Conservation (phyloP, 2,113 vertebrate species). For the Amia ocellicauda region DNA sequence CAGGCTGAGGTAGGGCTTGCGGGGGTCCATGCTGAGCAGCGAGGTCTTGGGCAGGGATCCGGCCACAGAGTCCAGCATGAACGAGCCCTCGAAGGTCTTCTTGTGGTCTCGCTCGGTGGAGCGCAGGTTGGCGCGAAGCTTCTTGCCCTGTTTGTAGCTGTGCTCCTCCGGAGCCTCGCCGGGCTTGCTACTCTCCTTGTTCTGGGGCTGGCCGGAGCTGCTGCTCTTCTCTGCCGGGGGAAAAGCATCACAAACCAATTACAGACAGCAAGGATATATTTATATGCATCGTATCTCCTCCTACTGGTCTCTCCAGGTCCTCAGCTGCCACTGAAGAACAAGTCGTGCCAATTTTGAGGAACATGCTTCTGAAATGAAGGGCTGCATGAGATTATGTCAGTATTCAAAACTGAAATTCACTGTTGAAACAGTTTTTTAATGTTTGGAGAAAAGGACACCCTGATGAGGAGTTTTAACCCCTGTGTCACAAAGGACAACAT, state of each 20-base stretch:
- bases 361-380: too few species aligned
- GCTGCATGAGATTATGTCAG: too few species aligned
- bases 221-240: slow-evolving; percentile 68
- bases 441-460: too few species aligned
- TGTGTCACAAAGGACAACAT: too few species aligned
- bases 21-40: slow-evolving; percentile 86
- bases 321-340: too few species aligned
- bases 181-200: slow-evolving; percentile 66
- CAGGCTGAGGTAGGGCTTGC: slow-evolving; percentile 97
- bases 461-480: too few species aligned
- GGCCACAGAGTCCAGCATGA: slow-evolving; percentile 81
- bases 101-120: slow-evolving; percentile 89
- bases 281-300: too few species aligned
- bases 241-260: slow-evolving; percentile 32
- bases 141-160: slow-evolving; percentile 86
- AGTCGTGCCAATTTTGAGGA: too few species aligned
- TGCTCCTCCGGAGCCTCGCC: slow-evolving; percentile 74
- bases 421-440: too few species aligned
- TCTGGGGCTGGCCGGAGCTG: slow-evolving; percentile 53
- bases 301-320: too few species aligned
- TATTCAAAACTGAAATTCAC: too few species aligned
- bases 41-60: slow-evolving; percentile 78
- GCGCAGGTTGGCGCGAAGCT: slow-evolving; percentile 75
- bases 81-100: slow-evolving; percentile 87
- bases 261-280: too few species aligned